Evolutionary conservation across 1,140 invertebrate genomes (phyloP).

Genomic region (Drosophila kohkoa): DNA sequence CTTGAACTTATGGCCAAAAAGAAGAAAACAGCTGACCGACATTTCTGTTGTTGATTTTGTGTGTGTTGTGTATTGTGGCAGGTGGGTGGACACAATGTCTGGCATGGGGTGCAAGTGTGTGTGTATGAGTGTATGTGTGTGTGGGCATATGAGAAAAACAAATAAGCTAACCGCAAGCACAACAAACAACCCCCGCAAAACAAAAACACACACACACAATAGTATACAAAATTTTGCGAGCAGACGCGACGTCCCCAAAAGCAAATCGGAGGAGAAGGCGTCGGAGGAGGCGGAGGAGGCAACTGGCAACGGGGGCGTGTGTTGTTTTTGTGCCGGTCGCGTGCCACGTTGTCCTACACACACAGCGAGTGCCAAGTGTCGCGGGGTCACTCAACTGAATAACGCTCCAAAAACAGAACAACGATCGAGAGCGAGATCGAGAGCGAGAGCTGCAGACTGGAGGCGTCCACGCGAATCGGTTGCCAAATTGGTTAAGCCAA

Average conservation of each 20-base stretch:
- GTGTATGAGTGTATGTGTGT: constrained; percentile 20
- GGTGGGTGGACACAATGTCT: constrained; percentile 59
- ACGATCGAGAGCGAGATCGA: constrained; percentile 18
- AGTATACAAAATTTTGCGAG: constrained; percentile 42
- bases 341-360: constrained; percentile 76
- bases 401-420: constrained; percentile 71
- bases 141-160: constrained; percentile 54
- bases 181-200: constrained; percentile 68
- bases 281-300: not conserved
- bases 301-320: constrained; percentile 24
- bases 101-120: not conserved
- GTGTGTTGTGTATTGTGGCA: constrained; percentile 18
- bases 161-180: constrained; percentile 36
- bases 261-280: too few relatives aligned
- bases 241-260: constrained; percentile 51
- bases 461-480: constrained; percentile 59
- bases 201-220: not conserved
- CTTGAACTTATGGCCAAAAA: constrained; percentile 61
- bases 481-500: constrained; percentile 61
- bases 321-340: constrained; percentile 60
- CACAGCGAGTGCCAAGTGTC: not conserved
- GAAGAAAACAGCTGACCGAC: constrained; percentile 59
- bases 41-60: constrained; percentile 49
- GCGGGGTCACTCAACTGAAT: constrained; percentile 66
- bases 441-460: constrained; percentile 36